phyloP scores from a whole-genome alignment of 2,113 vertebrate species.

The Albula goreensis region DNA sequence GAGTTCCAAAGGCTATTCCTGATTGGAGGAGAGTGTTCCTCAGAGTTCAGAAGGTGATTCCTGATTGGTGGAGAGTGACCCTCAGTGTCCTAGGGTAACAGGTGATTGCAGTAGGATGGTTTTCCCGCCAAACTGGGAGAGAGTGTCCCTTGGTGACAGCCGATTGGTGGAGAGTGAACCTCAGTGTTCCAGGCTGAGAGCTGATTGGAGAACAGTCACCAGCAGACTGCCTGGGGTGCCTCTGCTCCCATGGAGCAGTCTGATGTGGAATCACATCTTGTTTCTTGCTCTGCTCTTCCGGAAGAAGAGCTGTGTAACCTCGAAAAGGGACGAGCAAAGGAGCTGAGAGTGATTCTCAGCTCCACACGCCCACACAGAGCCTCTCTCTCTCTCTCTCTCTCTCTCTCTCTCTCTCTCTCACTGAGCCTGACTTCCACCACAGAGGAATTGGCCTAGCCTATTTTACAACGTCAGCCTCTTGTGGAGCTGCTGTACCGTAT shows the following conservation, averaged over 20 bases:
- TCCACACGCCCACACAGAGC: constrained; percentile 8
- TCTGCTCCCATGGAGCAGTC: too few species aligned
- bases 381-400: neutral
- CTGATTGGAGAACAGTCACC: neutral
- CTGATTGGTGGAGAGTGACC: neutral
- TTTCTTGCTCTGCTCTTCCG: too few species aligned
- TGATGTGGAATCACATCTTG: too few species aligned
- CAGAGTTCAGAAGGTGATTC: neutral
- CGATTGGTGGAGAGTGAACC: too few species aligned
- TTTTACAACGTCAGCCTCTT: constrained; percentile 29
- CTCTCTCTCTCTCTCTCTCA: constrained; percentile 18
- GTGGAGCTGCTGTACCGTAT: neutral
- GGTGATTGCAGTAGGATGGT: neutral
- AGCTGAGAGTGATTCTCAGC: constrained; percentile 6
- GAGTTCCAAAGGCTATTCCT: too few species aligned
- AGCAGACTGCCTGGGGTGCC: too few species aligned
- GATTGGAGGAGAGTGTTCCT: neutral
- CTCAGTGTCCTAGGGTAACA: neutral
- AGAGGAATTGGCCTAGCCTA: constrained; percentile 43
- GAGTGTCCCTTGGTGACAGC: too few species aligned
- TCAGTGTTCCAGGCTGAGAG: neutral
- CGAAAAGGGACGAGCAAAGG: neutral
- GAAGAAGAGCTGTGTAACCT: neutral
- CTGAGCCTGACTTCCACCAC: constrained; percentile 36
- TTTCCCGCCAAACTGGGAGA: neutral